phyloP scores from a whole-genome alignment of 2,888 invertebrate genomes.

The Aspidiotus destructor region DNA sequence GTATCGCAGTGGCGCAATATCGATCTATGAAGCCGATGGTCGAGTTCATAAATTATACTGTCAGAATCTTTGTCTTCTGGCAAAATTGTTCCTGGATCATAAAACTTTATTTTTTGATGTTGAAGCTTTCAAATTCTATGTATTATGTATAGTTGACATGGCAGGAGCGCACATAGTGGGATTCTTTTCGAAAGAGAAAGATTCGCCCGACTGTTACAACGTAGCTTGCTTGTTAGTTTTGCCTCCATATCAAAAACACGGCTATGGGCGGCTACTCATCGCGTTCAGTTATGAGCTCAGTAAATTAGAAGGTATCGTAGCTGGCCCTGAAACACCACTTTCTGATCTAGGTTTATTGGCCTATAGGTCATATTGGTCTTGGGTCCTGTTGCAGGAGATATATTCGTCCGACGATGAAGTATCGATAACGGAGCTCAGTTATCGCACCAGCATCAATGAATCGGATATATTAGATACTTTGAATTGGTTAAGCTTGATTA shows the following conservation, averaged over 20 bases:
- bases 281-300: constrained; percentile 95
- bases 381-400: constrained; percentile 82
- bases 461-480: constrained; percentile 90
- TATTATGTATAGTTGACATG: constrained; percentile 86
- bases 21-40: constrained; percentile 96
- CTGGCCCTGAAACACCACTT: constrained; percentile 94
- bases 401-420: constrained; percentile 73
- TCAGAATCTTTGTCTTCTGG: constrained; percentile 88
- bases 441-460: constrained; percentile 77
- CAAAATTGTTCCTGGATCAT: constrained; percentile 93
- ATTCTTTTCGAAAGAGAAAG: constrained; percentile 83
- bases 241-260: constrained; percentile 94
- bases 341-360: constrained; percentile 93
- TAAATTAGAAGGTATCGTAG: constrained; percentile 82
- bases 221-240: constrained; percentile 93
- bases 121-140: constrained; percentile 93
- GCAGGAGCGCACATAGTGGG: constrained; percentile 91
- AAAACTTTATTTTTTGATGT: constrained; percentile 97
- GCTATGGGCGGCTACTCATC: constrained; percentile 93
- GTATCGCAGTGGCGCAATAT: constrained; percentile 85
- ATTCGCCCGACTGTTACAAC: constrained; percentile 88
- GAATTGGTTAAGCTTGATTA: constrained; percentile 96
- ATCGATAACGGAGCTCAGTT: constrained; percentile 84
- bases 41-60: constrained; percentile 92
- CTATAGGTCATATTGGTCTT: constrained; percentile 97